Conservation (phyloP, 1,140 invertebrate species). For the Philotrypesis tridentata region DNA sequence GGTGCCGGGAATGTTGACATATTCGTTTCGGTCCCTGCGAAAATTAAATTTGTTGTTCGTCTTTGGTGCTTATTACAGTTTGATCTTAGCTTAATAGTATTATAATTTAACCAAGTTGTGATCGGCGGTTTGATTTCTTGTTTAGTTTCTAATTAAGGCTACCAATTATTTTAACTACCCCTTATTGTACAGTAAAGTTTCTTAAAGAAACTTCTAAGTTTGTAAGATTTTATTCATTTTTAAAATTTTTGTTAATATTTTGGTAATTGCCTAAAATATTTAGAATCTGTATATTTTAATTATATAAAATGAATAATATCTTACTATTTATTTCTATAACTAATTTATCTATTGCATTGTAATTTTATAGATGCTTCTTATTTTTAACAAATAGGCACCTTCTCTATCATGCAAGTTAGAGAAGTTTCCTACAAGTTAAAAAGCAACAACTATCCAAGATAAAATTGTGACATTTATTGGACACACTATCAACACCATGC, state of each 20-base stretch:
- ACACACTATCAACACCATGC: constrained; percentile 39
- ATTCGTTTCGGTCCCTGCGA: constrained; percentile 65
- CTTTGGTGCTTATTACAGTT: constrained; percentile 3
- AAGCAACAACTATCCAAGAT: not conserved
- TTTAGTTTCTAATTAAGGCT: not conserved
- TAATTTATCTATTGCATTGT: not conserved
- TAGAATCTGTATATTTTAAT: too few relatives aligned
- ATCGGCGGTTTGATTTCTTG: not conserved
- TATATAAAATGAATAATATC: not conserved
- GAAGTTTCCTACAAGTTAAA: constrained; percentile 56
- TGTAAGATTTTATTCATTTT: not conserved
- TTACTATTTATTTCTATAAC: constrained; percentile 4
- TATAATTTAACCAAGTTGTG: not conserved
- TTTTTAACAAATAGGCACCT: constrained; percentile 53
- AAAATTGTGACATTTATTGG: not conserved
- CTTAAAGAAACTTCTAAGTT: not conserved
- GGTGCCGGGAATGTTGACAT: constrained; percentile 61
- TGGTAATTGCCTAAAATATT: too few relatives aligned
- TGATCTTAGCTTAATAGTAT: not conserved
- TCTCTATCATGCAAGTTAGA: constrained; percentile 61
- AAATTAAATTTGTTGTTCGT: constrained; percentile 52
- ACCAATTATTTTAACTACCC: not conserved
- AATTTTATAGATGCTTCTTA: not conserved
- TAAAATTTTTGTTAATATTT: not conserved
- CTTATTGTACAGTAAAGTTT: not conserved